phyloP scores from a whole-genome alignment of 2,888 invertebrate species.

The Clistopyga incitator region DNA sequence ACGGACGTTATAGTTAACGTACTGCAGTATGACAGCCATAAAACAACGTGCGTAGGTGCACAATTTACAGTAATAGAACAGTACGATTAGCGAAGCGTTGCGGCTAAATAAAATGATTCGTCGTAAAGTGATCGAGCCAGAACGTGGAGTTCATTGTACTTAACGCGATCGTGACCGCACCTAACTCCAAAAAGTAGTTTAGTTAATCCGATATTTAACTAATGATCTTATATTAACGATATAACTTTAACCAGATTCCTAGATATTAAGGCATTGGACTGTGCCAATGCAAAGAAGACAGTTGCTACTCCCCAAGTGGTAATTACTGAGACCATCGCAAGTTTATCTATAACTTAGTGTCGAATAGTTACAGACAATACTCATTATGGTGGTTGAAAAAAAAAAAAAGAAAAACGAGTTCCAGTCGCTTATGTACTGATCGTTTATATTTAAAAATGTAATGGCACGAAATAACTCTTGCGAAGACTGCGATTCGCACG shows the following conservation, averaged over 20 bases:
- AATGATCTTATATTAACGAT: neutral
- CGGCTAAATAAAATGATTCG: constrained; percentile 47
- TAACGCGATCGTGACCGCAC: constrained; percentile 39
- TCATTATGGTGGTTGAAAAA: too few species aligned
- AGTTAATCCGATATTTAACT: neutral
- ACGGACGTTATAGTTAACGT: constrained; percentile 65
- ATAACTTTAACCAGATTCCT: neutral
- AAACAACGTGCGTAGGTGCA: constrained; percentile 60
- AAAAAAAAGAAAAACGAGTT: too few species aligned
- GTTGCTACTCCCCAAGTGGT: too few species aligned
- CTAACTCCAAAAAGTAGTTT: neutral
- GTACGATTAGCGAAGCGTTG: constrained; percentile 47
- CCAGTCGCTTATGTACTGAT: too few species aligned
- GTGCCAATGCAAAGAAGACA: neutral
- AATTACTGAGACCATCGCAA: too few species aligned
- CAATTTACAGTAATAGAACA: constrained; percentile 54
- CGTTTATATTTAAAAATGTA: too few species aligned
- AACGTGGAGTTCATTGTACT: constrained; percentile 18
- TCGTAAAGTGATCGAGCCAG: constrained; percentile 40
- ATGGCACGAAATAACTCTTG: too few species aligned
- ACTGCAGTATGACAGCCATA: constrained; percentile 35
- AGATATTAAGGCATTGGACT: neutral
- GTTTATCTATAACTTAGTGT: too few species aligned
- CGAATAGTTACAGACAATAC: too few species aligned
- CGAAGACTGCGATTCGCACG: too few species aligned